These are phyloP conservation scores for Malurus elegans DNA, from an alignment of 2,113 vertebrate genomes.

Conservation along the genomic window DNA sequence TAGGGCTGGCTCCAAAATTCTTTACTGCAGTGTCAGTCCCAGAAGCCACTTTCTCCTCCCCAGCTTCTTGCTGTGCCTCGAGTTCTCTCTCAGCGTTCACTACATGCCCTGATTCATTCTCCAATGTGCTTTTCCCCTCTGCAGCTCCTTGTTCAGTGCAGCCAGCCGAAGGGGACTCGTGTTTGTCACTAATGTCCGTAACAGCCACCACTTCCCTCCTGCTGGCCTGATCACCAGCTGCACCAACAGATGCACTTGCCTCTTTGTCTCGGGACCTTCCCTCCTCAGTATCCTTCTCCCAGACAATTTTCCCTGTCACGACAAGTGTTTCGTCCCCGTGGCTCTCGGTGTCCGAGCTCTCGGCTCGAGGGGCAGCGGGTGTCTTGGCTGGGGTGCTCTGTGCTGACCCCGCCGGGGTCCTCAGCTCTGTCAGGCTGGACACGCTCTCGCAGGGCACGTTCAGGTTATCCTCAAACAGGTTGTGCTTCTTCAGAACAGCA, in stretches of 20 bases:
- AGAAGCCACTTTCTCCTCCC: not conserved
- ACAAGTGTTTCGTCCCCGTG: slow-evolving; percentile 14
- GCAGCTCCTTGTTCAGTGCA: not conserved
- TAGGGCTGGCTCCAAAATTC: not conserved
- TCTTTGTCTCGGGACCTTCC: not conserved
- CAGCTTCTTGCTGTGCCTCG: not conserved
- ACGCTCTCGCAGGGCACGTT: slow-evolving; percentile 79
- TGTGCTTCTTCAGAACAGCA: slow-evolving; percentile 84
- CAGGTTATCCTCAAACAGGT: slow-evolving; percentile 84
- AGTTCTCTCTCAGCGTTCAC: not conserved
- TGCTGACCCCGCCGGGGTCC: slow-evolving; percentile 70
- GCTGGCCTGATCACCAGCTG: not conserved
- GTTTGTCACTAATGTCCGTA: not conserved
- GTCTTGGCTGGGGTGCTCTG: slow-evolving; percentile 76
- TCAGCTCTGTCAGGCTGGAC: slow-evolving; percentile 81
- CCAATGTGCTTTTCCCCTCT: not conserved
- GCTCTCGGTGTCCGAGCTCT: slow-evolving; percentile 11
- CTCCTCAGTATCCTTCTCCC: slow-evolving; percentile 6
- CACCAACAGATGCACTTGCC: not conserved
- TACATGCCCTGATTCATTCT: not conserved
- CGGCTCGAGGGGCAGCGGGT: not conserved
- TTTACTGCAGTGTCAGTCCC: not conserved
- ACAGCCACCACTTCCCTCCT: not conserved
- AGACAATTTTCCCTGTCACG: not conserved
- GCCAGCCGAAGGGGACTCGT: not conserved